Base-by-base conservation (phyloP, 2,113 vertebrate species). In the Labrus mixtus region DNA sequence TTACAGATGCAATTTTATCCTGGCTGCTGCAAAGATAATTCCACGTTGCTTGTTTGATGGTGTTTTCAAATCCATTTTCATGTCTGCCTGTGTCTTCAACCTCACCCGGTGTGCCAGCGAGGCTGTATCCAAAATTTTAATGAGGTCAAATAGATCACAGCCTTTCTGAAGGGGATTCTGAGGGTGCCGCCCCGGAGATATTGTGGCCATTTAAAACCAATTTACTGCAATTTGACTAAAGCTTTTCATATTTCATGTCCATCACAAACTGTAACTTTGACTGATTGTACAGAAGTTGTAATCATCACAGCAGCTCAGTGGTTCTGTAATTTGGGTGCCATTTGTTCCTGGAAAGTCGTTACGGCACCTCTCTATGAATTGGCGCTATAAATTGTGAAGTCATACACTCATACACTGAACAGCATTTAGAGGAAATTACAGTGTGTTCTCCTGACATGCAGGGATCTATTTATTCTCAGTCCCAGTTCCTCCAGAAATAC, bases 1-100 rank as follows among this genome's bases (percentile, higher is more conserved):
- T 89, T 87, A 87, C 78, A 73, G 75, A 87, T 83, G 79, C 77
- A 77, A 78, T 87, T 86, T 86, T 69, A 83, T 79, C 78, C 66
- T 12, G 36, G 57, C 59, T 68, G 78, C 55, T 69, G 68, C 81
- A 81, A 78, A 79, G 73, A 80, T 81, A 85, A 84, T 79, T 87
- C 68, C 68, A 64, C 55, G 48, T 74, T 72, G 61, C 71, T 76
- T 66, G 60, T 79, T 76, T 85, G 73, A 89, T 85, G 62, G 51
- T 82, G 63, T 87, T 84, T 73, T 73, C 69, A 68, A 48, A 85
- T 74, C 74, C 69, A 83, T 89, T 90, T 85, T 78, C 68, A 74
- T 68, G 82, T 79, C 68, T 59, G 66, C 37, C 37, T 33, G 54
- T 63, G 55, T 55, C 51, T 15, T 23, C 23, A 3, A 59, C 56